Conservation (phyloP, 2,888 invertebrate genomes). For the Ormyrus nitidulus region DNA sequence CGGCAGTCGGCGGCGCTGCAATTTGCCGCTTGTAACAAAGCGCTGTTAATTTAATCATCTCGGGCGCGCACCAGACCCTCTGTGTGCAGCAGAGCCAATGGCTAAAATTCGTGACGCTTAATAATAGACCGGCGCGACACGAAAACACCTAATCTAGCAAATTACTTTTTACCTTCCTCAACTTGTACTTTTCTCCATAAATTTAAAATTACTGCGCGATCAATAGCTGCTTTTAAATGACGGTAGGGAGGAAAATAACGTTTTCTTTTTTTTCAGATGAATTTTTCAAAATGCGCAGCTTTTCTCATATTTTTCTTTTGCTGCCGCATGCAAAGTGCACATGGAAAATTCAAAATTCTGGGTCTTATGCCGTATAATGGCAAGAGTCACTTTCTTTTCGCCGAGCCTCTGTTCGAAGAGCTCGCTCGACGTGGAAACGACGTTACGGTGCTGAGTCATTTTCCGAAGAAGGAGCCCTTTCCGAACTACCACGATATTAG, state of each 20-base stretch:
- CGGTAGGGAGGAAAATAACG: no score
- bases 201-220: no score
- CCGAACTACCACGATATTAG: conserved; percentile 80
- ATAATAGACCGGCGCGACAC: no score
- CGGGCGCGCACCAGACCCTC: neutral
- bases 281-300: neutral
- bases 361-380: conserved; percentile 82
- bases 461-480: conserved; percentile 76
- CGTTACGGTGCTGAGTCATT: conserved; percentile 82
- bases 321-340: neutral
- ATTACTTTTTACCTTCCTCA: neutral
- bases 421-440: conserved; percentile 81
- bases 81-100: neutral
- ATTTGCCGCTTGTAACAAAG: conserved; percentile 26
- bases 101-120: neutral
- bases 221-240: no score
- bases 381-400: conserved; percentile 84
- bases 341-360: conserved; percentile 76
- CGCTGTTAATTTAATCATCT: conserved; percentile 42
- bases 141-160: neutral
- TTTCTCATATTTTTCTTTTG: neutral
- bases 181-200: neutral
- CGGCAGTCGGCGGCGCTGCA: no score
- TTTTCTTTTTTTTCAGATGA: conserved; percentile 30
- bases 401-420: conserved; percentile 79